These are phyloP conservation scores for Pachycephus smyrnensis DNA, from an alignment of 2,888 invertebrate species.

Conservation along the genomic window DNA sequence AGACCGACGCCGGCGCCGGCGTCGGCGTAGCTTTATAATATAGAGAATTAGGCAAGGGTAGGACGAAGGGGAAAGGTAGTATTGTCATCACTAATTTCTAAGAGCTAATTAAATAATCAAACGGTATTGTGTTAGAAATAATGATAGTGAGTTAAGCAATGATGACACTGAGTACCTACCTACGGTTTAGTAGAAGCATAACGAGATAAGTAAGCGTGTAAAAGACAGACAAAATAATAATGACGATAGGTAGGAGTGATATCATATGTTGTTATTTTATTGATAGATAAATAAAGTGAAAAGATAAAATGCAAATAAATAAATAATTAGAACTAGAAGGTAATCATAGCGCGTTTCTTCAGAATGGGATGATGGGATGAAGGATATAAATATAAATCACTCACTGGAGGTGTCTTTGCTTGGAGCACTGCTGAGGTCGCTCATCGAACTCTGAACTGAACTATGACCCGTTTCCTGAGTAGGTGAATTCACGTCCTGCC, in stretches of 20 bases:
- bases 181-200: background rate
- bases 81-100: background rate
- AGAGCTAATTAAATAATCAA: background rate
- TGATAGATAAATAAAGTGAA: background rate
- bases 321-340: background rate
- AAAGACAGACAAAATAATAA: background rate
- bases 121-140: background rate
- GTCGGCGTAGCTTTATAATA: background rate
- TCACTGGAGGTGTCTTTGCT: constrained; percentile 59
- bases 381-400: constrained; percentile 30
- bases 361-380: too few relatives aligned
- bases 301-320: background rate
- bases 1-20: background rate
- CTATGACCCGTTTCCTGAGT: constrained; percentile 64
- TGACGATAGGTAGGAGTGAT: background rate
- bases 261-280: background rate
- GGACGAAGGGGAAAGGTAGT: background rate
- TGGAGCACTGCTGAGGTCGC: constrained; percentile 61
- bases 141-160: background rate
- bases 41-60: background rate
- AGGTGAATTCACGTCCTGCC: constrained; percentile 57
- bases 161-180: background rate
- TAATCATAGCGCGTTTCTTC: background rate
- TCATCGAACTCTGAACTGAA: constrained; percentile 63
- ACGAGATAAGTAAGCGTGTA: background rate